Base-by-base conservation (phyloP, 2,888 invertebrate genomes). In the Anorthoa munda region DNA sequence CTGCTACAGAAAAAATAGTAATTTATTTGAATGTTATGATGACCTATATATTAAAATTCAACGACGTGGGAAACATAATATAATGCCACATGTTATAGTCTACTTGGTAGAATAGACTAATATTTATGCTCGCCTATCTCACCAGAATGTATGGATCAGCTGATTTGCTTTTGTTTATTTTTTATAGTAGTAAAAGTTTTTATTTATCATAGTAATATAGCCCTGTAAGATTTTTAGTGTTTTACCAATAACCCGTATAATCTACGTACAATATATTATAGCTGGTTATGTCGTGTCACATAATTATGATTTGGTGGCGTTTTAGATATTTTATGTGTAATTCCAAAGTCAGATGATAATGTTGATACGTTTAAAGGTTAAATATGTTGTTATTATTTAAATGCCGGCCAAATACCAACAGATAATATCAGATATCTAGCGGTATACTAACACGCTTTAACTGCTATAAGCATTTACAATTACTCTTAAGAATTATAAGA, bases 51-150 rank as follows among this genome's bases (percentile, higher is more conserved):
- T 46, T 46, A 61, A 61, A 61, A 46, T 61, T 13, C 39, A 58
- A 58, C 58, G 58, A 58, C 18, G 4, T 31, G 58, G 58, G 58
- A 15, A 63, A 46, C 26, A 39, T 61, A 61, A 64, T 64, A 64
- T 64, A 51, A 51, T 50, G 64, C 64, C 64, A 64, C 64, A 64
- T 64, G 31, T 64, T 51, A 64, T 61, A 61, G 60, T 61, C 60
- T 60, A 60, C 45, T 21, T 60, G 21, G 21, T 21, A 45, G 60
- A 60, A 60, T 60, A 60, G 60, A 21, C 46, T 46, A 61, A 61
- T 23, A 46, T 61, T 46, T 46, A 61, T 46, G 26, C 26, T 4
- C 26, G 26, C 26, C n/a, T n/a, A n/a, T n/a, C n/a, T n/a, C n/a
- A n/a, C n/a, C n/a, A n/a, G n/a, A n/a, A n/a, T n/a, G n/a, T n/a